Evolutionary conservation across 92 coral and sea anemone species (phyloP), one percentile per base, ranked within the genome.

Genomic region (Chrysogorgia sp.): DNA sequence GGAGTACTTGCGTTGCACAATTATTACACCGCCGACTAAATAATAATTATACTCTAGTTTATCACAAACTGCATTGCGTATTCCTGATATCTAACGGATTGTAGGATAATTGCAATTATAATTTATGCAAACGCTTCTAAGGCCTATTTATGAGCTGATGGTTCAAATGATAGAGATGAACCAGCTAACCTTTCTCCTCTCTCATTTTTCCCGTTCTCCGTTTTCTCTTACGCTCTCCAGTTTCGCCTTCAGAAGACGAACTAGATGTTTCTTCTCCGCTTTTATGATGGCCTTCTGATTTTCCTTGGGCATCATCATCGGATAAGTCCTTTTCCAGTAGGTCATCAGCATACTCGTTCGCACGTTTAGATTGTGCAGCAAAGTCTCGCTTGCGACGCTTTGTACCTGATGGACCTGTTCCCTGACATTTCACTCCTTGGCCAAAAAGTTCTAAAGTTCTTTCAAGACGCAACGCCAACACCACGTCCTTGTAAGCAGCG

Each of bases 401-500:
- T 14, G 15, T 53, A n/a, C 48, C 43, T 7, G 84, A 66, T 7
- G 84, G 84, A 0, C 84, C 84, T 9, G 34, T 24, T 8, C 77
- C 79, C 2, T 23, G 37, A 45, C 79, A 68, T 25, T 70, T 69
- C 15, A 69, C 60, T 7, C 85, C 85, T 41, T 81, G 59, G 12
- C 79, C 79, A 28, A 15, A 69, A 56, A 81, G 79, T 34, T 69
- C 33, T 19, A 81, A 40, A n/a, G n/a, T n/a, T n/a, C n/a, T n/a
- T n/a, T n/a, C n/a, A n/a, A n/a, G n/a, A n/a, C n/a, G n/a, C n/a
- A 81, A 69, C 0, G 85, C 78, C 20, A 67, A 64, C 12, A 59
- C 85, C 0, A 31, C 60, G 31, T 81, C 85, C 48, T 37, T 81
- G 29, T 69, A 81, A 7, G 79, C 69, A 34, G 79, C 79, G 43